Percentiles rank a stretch among this genome's conserved stretches.
These are phyloP conservation scores for Mesorhabditis belari DNA, from an alignment of 2,888 invertebrate genomes.

Conservation along the genomic window DNA sequence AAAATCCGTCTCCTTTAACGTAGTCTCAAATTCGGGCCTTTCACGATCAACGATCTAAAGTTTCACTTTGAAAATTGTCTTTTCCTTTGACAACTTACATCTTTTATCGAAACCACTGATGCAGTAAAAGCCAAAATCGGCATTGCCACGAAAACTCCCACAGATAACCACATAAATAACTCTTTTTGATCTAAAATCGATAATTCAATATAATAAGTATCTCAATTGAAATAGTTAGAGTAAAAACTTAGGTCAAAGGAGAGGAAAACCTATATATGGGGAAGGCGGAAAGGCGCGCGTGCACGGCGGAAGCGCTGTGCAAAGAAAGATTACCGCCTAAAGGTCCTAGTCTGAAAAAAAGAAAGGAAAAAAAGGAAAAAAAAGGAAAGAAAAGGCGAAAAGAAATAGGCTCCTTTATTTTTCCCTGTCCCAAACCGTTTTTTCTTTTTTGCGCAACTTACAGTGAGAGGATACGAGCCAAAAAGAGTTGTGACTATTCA, in stretches of 20 bases:
- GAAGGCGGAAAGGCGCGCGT: background rate
- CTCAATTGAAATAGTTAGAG: too few relatives aligned
- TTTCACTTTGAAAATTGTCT: background rate
- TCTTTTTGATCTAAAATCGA: background rate
- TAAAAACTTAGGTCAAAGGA: too few relatives aligned
- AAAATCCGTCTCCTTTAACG: slow-evolving; percentile 23
- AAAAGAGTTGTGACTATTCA: too few relatives aligned
- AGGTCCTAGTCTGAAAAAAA: background rate
- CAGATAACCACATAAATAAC: background rate
- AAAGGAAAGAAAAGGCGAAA: too few relatives aligned
- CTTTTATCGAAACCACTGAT: background rate
- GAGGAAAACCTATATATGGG: background rate
- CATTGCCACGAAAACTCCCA: background rate
- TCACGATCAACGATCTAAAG: background rate
- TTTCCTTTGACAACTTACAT: background rate
- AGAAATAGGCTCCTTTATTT: too few relatives aligned
- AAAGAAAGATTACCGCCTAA: background rate
- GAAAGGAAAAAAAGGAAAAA: background rate
- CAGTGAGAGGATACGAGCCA: too few relatives aligned
- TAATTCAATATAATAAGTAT: too few relatives aligned
- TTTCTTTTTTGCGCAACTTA: too few relatives aligned
- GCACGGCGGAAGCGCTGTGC: background rate
- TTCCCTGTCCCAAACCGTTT: too few relatives aligned
- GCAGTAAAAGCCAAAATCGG: background rate
- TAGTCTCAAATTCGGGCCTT: slow-evolving; percentile 15